Percentiles rank a stretch among this genome's conserved stretches.
These are phyloP conservation scores for Triplophysa bombifrons DNA, from an alignment of 2,797 vertebrate species.

Conservation along the genomic window DNA sequence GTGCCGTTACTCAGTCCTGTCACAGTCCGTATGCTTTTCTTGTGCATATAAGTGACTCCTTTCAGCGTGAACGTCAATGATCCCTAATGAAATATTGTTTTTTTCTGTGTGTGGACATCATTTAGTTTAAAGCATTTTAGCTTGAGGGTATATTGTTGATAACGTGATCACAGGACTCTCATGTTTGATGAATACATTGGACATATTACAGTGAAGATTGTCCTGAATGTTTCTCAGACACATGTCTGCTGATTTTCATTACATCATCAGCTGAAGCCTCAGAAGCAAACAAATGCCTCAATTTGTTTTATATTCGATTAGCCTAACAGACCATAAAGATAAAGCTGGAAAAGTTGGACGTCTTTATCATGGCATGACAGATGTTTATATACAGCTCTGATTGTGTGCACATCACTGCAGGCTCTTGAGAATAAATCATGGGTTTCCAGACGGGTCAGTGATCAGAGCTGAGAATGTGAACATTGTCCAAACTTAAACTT, in stretches of 20 bases:
- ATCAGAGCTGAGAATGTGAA: background rate
- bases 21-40: background rate
- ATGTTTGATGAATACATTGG: background rate
- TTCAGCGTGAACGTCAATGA: constrained; percentile 9
- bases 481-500: too few species aligned
- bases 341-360: background rate
- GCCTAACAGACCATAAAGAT: background rate
- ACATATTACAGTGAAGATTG: background rate
- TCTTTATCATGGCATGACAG: constrained; percentile 2
- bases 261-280: background rate
- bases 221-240: background rate
- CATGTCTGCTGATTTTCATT: background rate
- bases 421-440: background rate
- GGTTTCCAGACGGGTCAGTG: background rate
- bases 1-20: background rate
- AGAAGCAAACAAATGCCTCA: background rate
- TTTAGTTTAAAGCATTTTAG: constrained; percentile 46
- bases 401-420: background rate
- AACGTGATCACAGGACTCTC: background rate
- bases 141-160: constrained; percentile 13
- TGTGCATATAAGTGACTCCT: background rate
- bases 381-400: constrained; percentile 18
- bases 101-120: constrained; percentile 7
- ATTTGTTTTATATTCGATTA: background rate
- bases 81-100: constrained; percentile 14